These are phyloP conservation scores for Tanaodytes sp. DNA, from an alignment of 2,888 invertebrate species.

Conservation along the genomic window DNA sequence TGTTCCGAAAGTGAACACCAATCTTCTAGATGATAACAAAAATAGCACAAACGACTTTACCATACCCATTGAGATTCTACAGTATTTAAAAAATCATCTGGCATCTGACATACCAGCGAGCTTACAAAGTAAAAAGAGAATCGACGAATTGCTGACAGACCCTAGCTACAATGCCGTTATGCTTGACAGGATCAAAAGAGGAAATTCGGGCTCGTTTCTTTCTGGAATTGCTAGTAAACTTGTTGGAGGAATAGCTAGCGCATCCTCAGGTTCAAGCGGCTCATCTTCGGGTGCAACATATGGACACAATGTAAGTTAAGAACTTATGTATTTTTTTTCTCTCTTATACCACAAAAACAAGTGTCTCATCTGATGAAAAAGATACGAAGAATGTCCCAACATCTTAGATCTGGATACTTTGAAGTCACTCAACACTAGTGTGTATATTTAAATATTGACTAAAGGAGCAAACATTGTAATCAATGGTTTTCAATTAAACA, in stretches of 20 bases:
- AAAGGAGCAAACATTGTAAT: too few species aligned
- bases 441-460: too few species aligned
- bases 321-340: too few species aligned
- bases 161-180: slow-evolving; percentile 60
- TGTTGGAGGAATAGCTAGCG: slow-evolving; percentile 65
- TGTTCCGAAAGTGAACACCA: slow-evolving; percentile 27
- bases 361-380: too few species aligned
- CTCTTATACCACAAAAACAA: too few species aligned
- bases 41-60: slow-evolving; percentile 45
- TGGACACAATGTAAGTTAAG: slow-evolving; percentile 40
- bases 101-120: slow-evolving; percentile 24
- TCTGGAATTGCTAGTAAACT: slow-evolving; percentile 67
- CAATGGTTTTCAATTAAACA: too few species aligned
- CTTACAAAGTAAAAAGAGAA: slow-evolving; percentile 53
- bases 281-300: slow-evolving; percentile 39
- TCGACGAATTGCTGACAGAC: slow-evolving; percentile 60
- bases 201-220: slow-evolving; percentile 61
- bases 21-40: slow-evolving; percentile 33
- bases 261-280: slow-evolving; percentile 63
- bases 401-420: too few species aligned
- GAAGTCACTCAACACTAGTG: too few species aligned
- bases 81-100: slow-evolving; percentile 44
- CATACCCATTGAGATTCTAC: slow-evolving; percentile 49
- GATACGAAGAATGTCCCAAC: too few species aligned
- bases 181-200: slow-evolving; percentile 58